Percentiles rank a stretch among this genome's conserved stretches.
phyloP scores from a whole-genome alignment of 2,113 vertebrate species.

The Prunella fulvescens region DNA sequence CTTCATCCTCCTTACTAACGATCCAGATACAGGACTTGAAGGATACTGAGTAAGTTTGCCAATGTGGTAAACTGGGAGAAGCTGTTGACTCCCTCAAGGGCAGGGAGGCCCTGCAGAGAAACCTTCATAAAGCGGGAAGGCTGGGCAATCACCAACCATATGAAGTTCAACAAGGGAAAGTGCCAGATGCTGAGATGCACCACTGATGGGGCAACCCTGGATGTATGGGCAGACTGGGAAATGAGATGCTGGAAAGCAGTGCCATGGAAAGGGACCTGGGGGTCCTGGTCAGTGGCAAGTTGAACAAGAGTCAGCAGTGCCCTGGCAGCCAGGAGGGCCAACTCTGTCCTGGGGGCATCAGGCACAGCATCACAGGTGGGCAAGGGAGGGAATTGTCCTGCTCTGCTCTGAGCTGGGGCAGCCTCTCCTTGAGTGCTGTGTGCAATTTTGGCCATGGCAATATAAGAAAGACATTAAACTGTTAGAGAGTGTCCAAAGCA shows the following conservation, averaged over 20 bases:
- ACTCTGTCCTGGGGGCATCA: not conserved
- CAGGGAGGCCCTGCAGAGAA: not conserved
- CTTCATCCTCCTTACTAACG: not conserved
- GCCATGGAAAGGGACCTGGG: not conserved
- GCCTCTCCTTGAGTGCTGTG: accelerated
- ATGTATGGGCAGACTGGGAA: not conserved
- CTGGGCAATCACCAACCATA: not conserved
- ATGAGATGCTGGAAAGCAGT: not conserved
- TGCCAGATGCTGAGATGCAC: not conserved
- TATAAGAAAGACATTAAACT: accelerated
- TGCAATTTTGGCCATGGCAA: no score
- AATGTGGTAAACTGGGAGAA: not conserved
- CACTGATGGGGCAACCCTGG: not conserved
- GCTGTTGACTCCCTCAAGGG: not conserved
- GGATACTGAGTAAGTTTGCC: not conserved
- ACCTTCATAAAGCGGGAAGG: not conserved
- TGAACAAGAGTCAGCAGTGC: not conserved
- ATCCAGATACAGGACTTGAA: not conserved
- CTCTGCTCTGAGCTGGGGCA: not conserved
- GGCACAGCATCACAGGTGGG: accelerated
- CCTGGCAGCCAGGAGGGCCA: not conserved
- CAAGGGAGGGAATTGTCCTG: not conserved
- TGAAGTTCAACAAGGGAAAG: not conserved
- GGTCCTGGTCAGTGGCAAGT: accelerated
- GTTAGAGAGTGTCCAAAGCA: not conserved